phyloP scores from a whole-genome alignment of 92 coral and sea anemone genomes.

The Pocillopora meandrina region DNA sequence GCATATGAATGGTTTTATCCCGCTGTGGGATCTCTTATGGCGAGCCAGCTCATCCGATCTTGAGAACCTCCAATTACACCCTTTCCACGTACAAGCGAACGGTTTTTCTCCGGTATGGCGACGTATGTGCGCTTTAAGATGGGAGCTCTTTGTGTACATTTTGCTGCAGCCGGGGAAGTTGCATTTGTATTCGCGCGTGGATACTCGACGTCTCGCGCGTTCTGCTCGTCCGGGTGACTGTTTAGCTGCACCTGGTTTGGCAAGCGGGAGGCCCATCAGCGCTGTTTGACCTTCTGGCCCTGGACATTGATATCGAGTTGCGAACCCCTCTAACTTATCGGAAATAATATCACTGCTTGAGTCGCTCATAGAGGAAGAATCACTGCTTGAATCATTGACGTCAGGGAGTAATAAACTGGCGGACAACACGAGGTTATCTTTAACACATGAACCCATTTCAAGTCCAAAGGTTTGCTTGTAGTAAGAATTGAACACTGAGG shows the following conservation, averaged over 20 bases:
- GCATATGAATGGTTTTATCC: slow-evolving; percentile 85
- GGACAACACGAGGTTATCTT: slow-evolving; percentile 78
- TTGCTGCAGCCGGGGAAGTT: slow-evolving; percentile 78
- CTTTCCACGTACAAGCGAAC: slow-evolving; percentile 91
- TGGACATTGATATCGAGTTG: slow-evolving; percentile 21
- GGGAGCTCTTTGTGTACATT: slow-evolving; percentile 89
- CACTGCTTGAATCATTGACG: slow-evolving; percentile 58
- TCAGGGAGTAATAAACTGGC: slow-evolving; percentile 74
- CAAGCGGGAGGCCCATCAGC: slow-evolving; percentile 14
- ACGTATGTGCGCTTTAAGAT: slow-evolving; percentile 84
- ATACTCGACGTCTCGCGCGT: slow-evolving; percentile 74
- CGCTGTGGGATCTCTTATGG: slow-evolving; percentile 92
- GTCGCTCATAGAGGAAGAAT: slow-evolving; percentile 65
- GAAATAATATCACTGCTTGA: slow-evolving; percentile 35
- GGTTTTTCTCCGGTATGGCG: slow-evolving; percentile 93
- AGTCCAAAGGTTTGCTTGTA: slow-evolving; percentile 69
- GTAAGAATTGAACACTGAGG: slow-evolving; percentile 84
- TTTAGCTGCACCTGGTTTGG: slow-evolving; percentile 32
- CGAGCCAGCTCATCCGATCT: slow-evolving; percentile 90
- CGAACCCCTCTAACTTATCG: slow-evolving; percentile 33
- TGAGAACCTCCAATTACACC: slow-evolving; percentile 89
- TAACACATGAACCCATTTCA: slow-evolving; percentile 56
- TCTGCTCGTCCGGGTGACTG: slow-evolving; percentile 56
- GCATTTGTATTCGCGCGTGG: slow-evolving; percentile 91
- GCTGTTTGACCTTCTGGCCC: slow-evolving; percentile 45